phyloP scores from a whole-genome alignment of 2,113 vertebrate species.

The Galemys pyrenaicus region DNA sequence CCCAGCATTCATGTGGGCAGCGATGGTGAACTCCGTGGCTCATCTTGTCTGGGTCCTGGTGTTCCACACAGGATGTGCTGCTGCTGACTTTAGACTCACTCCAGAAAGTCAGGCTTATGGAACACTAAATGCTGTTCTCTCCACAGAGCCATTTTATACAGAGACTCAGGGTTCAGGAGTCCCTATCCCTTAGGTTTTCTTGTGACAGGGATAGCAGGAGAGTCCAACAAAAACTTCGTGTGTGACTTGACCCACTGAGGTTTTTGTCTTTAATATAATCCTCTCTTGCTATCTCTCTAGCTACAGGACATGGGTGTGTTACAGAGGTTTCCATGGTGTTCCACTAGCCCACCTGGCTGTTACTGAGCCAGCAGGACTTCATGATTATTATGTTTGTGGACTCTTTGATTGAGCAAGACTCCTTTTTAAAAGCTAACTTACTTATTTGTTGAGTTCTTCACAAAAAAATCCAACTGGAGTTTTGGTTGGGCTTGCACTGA shows the following conservation, averaged over 20 bases:
- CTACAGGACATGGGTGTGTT: fast-evolving
- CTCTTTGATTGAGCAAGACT: background rate
- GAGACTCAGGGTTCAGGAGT: background rate
- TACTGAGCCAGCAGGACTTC: fast-evolving
- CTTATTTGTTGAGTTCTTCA: background rate
- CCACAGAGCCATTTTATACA: background rate
- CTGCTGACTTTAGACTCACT: no score
- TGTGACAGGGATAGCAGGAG: no score
- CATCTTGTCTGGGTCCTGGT: background rate
- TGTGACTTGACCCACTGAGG: background rate
- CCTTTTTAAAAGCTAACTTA: background rate
- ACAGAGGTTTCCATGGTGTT: background rate
- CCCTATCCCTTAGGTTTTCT: background rate
- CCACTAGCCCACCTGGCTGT: background rate
- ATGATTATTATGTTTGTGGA: background rate
- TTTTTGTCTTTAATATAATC: background rate
- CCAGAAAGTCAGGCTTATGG: background rate
- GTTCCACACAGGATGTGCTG: background rate
- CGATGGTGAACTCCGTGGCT: no score
- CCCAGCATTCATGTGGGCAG: background rate
- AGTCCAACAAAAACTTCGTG: background rate
- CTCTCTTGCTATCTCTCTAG: background rate
- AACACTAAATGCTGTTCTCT: background rate
- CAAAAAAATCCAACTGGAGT: background rate
- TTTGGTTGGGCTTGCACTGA: background rate